Percentiles rank a stretch among this genome's conserved stretches.
Evolutionary conservation across 2,797 vertebrate genomes (phyloP).

Genomic region (Pipistrellus pygmaeus): DNA sequence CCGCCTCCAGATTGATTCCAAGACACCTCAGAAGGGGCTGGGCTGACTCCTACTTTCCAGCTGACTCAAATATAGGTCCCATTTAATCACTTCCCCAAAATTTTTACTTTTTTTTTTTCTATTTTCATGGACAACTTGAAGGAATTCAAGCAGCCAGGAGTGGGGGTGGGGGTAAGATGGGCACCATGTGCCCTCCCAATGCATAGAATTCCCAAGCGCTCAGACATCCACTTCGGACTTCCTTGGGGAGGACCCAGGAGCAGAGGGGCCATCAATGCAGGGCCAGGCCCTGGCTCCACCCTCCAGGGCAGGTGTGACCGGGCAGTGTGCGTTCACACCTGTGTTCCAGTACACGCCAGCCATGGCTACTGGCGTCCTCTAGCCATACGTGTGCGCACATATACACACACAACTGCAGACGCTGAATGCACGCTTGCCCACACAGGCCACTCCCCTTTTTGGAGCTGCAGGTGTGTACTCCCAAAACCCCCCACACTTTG

Average conservation of each 20-base stretch:
- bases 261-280: not conserved
- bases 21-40: not conserved
- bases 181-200: not conserved
- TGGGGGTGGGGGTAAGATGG: too few relatives aligned
- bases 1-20: too few relatives aligned
- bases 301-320: not conserved
- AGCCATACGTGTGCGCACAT: accelerated
- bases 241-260: not conserved
- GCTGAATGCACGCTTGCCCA: not conserved
- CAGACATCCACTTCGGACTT: not conserved
- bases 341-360: too few relatives aligned
- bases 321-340: not conserved
- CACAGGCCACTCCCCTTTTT: not conserved
- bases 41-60: not conserved
- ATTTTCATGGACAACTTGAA: not conserved
- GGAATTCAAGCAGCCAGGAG: not conserved
- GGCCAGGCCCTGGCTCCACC: not conserved
- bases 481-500: not conserved
- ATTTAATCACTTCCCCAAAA: not conserved
- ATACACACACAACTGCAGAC: not conserved
- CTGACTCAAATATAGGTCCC: not conserved
- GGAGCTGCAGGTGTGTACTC: not conserved
- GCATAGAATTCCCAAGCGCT: not conserved
- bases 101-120: not conserved
- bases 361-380: not conserved